phyloP scores from a whole-genome alignment of 2,797 vertebrate genomes.

The Acrossocheilus fasciatus region DNA sequence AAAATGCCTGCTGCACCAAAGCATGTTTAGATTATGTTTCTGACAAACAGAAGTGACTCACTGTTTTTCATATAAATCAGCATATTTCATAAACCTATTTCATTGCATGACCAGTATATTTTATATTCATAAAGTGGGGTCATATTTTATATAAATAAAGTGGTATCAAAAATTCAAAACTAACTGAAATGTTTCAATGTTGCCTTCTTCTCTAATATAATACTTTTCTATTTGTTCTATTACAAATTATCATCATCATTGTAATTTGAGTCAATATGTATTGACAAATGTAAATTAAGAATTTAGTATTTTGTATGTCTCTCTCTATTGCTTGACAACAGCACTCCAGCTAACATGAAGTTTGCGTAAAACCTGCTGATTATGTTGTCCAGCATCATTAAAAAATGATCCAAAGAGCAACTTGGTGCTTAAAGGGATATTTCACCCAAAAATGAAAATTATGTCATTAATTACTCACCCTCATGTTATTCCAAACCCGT shows the following conservation, averaged over 20 bases:
- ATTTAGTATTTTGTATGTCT: not conserved
- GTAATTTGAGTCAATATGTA: not conserved
- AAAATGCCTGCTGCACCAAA: not conserved
- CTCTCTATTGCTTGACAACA: not conserved
- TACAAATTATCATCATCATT: not conserved
- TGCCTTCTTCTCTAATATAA: not conserved
- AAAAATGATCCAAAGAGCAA: not conserved
- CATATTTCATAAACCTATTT: not conserved
- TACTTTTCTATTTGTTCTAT: not conserved
- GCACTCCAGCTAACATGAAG: not conserved
- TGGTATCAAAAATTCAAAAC: not conserved
- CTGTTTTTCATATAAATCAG: not conserved
- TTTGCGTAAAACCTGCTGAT: not conserved
- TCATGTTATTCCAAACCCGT: too few relatives aligned
- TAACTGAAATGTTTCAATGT: not conserved
- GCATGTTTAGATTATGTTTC: constrained; percentile 1
- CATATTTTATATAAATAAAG: not conserved
- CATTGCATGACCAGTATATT: not conserved
- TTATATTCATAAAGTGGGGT: not conserved
- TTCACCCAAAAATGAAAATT: too few relatives aligned
- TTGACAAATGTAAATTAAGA: not conserved
- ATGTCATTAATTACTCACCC: too few relatives aligned
- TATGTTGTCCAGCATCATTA: not conserved
- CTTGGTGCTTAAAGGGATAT: not conserved
- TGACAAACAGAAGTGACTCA: not conserved